Conservation (phyloP, 2,797 vertebrate species). For the Bovichtus variegatus region DNA sequence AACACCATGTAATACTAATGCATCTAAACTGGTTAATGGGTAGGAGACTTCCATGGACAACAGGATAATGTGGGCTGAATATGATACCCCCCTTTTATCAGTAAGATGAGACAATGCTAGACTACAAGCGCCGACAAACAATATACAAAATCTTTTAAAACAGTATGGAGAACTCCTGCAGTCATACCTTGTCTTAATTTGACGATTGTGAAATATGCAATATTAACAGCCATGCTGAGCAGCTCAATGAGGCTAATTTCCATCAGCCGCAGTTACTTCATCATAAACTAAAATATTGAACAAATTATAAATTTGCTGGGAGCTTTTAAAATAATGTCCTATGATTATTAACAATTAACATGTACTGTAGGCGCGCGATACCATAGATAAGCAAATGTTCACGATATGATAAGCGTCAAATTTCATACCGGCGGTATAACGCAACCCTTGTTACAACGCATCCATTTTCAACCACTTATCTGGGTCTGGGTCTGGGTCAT, state of each 20-base stretch:
- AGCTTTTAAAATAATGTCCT: no score
- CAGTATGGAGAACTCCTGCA: not conserved
- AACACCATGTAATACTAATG: conserved; percentile 19
- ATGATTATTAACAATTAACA: no score
- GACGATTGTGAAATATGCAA: not conserved
- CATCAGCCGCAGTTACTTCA: not conserved
- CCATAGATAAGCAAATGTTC: no score
- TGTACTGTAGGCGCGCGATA: no score
- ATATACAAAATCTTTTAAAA: conserved; percentile 16
- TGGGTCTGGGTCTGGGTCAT: not conserved
- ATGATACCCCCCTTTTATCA: conserved; percentile 22
- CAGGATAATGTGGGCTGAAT: conserved; percentile 18
- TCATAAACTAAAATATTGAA: not conserved
- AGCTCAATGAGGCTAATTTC: not conserved
- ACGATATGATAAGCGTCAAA: no score
- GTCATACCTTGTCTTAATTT: not conserved
- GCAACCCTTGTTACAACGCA: no score
- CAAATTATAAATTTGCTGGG: not conserved
- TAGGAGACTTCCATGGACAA: conserved; percentile 14
- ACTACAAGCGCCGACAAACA: not conserved
- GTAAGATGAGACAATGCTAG: conserved; percentile 18
- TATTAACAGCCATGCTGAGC: not conserved
- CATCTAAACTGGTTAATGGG: conserved; percentile 38
- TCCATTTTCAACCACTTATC: not conserved
- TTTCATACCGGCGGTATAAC: no score